Percentiles rank a stretch among this genome's conserved stretches.
Conservation (phyloP, 2,797 vertebrate species). For the Nasua narica region DNA sequence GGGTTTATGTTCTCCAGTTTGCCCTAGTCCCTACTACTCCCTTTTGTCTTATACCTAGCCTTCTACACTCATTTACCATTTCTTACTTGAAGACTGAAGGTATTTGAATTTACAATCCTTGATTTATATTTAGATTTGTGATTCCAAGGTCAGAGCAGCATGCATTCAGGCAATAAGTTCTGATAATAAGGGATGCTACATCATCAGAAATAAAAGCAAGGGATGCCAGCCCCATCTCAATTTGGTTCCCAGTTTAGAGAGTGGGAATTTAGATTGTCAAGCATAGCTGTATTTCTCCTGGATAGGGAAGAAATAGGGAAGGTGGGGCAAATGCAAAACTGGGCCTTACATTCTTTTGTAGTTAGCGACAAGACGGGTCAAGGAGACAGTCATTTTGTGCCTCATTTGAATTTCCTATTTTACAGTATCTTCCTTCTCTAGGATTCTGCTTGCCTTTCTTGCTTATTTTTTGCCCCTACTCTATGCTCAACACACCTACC, state of each 20-base stretch:
- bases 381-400: background rate
- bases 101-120: background rate
- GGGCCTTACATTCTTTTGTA: background rate
- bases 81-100: background rate
- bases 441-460: background rate
- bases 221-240: background rate
- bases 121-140: background rate
- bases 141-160: background rate
- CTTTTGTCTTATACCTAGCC: background rate
- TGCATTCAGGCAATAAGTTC: background rate
- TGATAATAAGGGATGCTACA: background rate
- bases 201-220: background rate
- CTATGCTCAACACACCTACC: background rate
- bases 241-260: background rate
- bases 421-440: background rate
- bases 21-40: background rate
- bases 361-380: background rate
- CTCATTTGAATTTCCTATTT: background rate
- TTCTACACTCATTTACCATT: background rate
- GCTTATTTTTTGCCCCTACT: background rate
- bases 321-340: background rate
- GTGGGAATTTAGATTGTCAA: background rate
- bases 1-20: background rate
- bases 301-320: background rate
- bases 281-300: background rate